Conservation (phyloP, 1,140 invertebrate species). For the Drosophila sp. region DNA sequence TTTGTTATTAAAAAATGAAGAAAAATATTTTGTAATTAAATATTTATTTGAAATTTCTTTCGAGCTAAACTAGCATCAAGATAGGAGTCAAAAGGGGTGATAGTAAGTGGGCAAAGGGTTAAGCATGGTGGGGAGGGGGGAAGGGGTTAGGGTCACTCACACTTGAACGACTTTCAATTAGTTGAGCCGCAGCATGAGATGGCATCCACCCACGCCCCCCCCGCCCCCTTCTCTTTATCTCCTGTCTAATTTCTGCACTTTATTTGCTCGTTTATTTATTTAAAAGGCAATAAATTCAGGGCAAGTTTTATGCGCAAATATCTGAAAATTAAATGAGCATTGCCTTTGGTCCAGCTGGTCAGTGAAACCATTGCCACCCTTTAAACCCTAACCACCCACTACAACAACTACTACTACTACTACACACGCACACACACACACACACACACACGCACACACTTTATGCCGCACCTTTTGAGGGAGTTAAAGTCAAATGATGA, state of each 20-base stretch:
- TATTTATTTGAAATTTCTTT: constrained; percentile 59
- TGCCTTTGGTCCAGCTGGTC: constrained; percentile 60
- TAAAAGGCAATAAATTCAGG: constrained; percentile 82
- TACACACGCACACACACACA: constrained; percentile 1
- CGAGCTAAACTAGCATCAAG: constrained; percentile 44
- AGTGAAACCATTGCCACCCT: constrained; percentile 22
- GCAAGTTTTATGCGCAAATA: constrained; percentile 81
- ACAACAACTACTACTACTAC: not conserved
- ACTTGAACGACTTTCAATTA: constrained; percentile 82
- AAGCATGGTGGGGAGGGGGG: not conserved
- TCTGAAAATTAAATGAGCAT: constrained; percentile 79
- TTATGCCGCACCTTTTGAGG: constrained; percentile 15
- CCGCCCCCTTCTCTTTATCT: not conserved
- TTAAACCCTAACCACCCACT: not conserved
- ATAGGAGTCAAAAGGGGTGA: not conserved
- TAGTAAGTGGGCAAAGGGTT: not conserved
- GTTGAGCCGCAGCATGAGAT: constrained; percentile 71
- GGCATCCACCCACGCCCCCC: not conserved
- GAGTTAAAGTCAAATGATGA: constrained; percentile 57
- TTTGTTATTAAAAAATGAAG: constrained; percentile 12
- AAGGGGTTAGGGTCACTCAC: constrained; percentile 33
- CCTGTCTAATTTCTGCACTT: constrained; percentile 64
- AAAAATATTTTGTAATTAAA: constrained; percentile 74
- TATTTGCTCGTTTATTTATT: constrained; percentile 82
- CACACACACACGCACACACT: not conserved